Evolutionary conservation across 2,113 vertebrate genomes (phyloP).

Genomic region (Capra hircus): DNA sequence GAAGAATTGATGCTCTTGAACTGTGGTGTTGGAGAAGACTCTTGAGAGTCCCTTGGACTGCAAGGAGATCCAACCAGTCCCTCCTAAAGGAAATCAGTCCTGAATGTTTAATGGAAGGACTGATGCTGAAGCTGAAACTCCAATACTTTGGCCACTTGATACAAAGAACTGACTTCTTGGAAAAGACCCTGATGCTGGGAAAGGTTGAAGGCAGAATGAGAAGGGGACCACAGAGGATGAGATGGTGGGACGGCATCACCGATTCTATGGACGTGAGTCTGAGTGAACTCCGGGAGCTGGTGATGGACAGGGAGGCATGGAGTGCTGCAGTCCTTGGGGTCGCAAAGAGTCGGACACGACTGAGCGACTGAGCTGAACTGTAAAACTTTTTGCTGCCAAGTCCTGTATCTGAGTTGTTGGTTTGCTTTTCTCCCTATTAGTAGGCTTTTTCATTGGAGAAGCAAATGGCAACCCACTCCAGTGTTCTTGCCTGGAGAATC

Average conservation of each 20-base stretch:
- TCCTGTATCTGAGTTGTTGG: background rate
- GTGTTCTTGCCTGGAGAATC: no score
- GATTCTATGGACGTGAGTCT: background rate
- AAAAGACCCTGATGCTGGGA: background rate
- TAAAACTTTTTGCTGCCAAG: background rate
- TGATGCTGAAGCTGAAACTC: background rate
- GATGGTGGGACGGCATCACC: background rate
- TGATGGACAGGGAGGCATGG: background rate
- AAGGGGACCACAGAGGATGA: background rate
- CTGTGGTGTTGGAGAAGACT: background rate
- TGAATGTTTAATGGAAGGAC: background rate
- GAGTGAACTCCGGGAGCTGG: background rate
- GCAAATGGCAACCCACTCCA: no score
- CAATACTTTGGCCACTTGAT: background rate
- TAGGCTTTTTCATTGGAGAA: background rate
- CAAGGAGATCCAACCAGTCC: background rate
- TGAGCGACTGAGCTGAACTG: background rate
- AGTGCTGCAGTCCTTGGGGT: background rate
- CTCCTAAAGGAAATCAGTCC: background rate
- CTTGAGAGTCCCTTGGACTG: background rate
- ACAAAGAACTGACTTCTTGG: background rate
- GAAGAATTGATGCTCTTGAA: background rate
- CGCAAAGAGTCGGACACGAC: rapidly evolving
- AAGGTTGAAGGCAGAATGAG: background rate
- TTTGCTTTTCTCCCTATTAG: background rate